A percentile compares a stretch with the other conserved stretches of the same genome.
These are phyloP conservation scores for Acleris emargana DNA, from an alignment of 2,888 invertebrate species.

Conservation along the genomic window DNA sequence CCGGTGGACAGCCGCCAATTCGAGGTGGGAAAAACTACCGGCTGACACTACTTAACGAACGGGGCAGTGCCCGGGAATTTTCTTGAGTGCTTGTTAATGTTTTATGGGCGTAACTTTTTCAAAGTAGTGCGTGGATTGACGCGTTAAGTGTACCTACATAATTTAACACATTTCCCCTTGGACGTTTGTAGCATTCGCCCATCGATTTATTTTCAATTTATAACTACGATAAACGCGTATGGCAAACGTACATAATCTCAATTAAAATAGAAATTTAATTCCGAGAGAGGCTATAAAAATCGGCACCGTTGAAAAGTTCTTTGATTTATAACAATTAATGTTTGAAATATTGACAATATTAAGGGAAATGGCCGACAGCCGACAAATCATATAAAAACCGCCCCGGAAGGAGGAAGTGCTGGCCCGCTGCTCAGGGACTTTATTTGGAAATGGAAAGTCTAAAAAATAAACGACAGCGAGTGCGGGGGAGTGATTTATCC, in stretches of 20 bases:
- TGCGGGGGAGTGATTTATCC: slow-evolving; percentile 78
- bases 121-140: slow-evolving; percentile 79
- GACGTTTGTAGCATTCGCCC: slow-evolving; percentile 55
- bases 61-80: slow-evolving; percentile 76
- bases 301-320: slow-evolving; percentile 65
- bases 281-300: slow-evolving; percentile 67
- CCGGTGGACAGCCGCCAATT: slow-evolving; percentile 62
- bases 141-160: slow-evolving; percentile 81
- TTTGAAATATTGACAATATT: slow-evolving; percentile 84
- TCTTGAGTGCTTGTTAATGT: slow-evolving; percentile 84
- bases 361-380: slow-evolving; percentile 81
- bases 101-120: slow-evolving; percentile 83
- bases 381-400: slow-evolving; percentile 82
- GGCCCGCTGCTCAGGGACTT: slow-evolving; percentile 80
- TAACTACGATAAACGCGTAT: slow-evolving; percentile 46
- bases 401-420: slow-evolving; percentile 82
- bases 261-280: slow-evolving; percentile 72
- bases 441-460: slow-evolving; percentile 84
- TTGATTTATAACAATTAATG: slow-evolving; percentile 83
- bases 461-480: slow-evolving; percentile 80
- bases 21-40: slow-evolving; percentile 83
- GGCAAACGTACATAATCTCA: slow-evolving; percentile 60
- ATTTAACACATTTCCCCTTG: slow-evolving; percentile 76
- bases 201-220: slow-evolving; percentile 56
- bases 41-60: slow-evolving; percentile 82